phyloP scores from a whole-genome alignment of 2,888 invertebrate genomes.

The Falcaria lacertinaria region DNA sequence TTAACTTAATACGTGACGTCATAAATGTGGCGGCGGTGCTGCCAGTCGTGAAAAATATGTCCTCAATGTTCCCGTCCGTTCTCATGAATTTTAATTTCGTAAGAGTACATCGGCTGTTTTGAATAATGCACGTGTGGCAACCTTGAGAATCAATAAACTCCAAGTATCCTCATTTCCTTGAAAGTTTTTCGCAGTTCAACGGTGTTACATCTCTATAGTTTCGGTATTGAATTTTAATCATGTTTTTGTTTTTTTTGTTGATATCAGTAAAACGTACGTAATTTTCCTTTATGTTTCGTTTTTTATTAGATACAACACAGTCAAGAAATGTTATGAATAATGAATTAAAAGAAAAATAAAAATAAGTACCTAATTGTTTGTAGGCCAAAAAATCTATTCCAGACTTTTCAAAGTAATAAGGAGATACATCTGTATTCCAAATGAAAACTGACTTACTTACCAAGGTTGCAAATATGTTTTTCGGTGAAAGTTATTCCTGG shows the following conservation, averaged over 20 bases:
- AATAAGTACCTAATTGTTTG: too few relatives aligned
- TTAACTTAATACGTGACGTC: conserved; percentile 63
- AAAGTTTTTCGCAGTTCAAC: background rate
- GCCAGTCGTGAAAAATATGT: conserved; percentile 49
- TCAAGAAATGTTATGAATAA: too few relatives aligned
- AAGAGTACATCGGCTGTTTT: conserved; percentile 36
- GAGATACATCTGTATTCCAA: conserved; percentile 11
- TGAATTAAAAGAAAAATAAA: too few relatives aligned
- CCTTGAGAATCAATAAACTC: conserved; percentile 25
- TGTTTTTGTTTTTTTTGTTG: too few relatives aligned
- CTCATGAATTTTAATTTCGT: conserved; percentile 67
- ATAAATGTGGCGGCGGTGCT: conserved; percentile 50
- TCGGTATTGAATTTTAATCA: too few relatives aligned
- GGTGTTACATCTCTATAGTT: too few relatives aligned
- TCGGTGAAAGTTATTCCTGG: conserved; percentile 3
- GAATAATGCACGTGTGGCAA: conserved; percentile 46
- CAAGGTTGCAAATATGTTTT: conserved; percentile 17
- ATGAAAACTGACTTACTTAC: conserved; percentile 7
- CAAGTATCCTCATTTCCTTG: conserved; percentile 14
- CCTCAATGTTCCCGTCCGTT: conserved; percentile 37
- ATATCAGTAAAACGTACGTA: too few relatives aligned
- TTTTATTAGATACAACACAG: too few relatives aligned
- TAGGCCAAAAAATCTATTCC: too few relatives aligned
- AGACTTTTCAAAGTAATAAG: background rate
- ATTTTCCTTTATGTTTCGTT: too few relatives aligned